Conservation (phyloP, 2,797 vertebrate genomes). For the Falco rusticolus region DNA sequence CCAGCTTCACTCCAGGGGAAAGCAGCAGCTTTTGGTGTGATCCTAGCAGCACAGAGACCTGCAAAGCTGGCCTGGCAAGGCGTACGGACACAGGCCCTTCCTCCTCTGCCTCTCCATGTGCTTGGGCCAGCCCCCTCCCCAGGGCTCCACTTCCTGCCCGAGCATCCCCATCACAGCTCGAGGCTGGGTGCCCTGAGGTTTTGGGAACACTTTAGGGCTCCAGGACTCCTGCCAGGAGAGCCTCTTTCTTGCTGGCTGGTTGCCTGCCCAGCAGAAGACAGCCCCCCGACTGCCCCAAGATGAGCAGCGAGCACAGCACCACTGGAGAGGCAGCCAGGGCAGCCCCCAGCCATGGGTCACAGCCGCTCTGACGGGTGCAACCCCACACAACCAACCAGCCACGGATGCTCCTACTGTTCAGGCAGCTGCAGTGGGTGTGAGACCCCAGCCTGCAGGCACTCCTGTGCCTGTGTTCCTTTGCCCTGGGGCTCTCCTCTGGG, state of each 20-base stretch:
- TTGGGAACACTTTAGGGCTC: background rate
- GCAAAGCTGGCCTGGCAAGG: background rate
- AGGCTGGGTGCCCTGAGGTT: background rate
- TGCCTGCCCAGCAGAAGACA: too few species aligned
- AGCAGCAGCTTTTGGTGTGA: background rate
- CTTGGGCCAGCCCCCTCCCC: too few species aligned
- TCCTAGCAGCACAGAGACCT: background rate
- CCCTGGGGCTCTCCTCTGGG: background rate
- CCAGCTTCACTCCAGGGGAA: too few species aligned
- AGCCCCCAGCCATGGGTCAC: background rate
- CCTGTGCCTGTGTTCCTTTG: background rate
- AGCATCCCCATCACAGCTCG: background rate
- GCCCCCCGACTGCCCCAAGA: background rate
- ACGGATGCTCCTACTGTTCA: background rate
- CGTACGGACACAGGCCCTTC: background rate
- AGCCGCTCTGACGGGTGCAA: rapidly evolving
- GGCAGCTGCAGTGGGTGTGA: background rate
- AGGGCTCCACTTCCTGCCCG: too few species aligned
- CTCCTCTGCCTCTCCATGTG: background rate
- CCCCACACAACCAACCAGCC: too few species aligned
- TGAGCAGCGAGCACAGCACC: background rate
- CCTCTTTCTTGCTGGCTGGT: background rate
- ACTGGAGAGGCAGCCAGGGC: background rate
- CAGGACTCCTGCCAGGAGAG: background rate
- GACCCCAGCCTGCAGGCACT: background rate